Conservation (phyloP, 2,888 invertebrate genomes). For the Drosophila macrospina region DNA sequence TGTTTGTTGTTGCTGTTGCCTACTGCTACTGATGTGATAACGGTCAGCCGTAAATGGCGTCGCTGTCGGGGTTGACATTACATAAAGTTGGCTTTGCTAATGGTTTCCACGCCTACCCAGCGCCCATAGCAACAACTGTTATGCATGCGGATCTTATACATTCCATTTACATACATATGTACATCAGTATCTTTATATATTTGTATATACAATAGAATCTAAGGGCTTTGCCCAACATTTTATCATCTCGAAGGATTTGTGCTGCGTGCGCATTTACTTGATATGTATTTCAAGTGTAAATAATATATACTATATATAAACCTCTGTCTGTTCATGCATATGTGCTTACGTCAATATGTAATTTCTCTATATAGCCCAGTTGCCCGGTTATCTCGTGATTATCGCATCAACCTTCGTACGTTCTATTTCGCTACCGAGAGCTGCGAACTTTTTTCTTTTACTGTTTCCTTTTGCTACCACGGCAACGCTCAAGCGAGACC, state of each 20-base stretch:
- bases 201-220: constrained; percentile 12
- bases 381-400: constrained; percentile 49
- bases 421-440: constrained; percentile 40
- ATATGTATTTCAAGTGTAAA: constrained; percentile 8
- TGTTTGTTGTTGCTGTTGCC: constrained; percentile 47
- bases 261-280: constrained; percentile 42
- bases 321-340: background rate
- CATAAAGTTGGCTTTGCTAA: constrained; percentile 59
- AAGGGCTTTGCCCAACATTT: constrained; percentile 51
- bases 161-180: background rate
- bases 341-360: constrained; percentile 11
- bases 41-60: constrained; percentile 58
- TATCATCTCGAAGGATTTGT: constrained; percentile 68
- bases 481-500: constrained; percentile 61
- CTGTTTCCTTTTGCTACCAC: constrained; percentile 37
- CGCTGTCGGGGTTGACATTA: constrained; percentile 56
- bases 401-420: constrained; percentile 51
- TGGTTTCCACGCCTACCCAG: constrained; percentile 39
- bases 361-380: constrained; percentile 40
- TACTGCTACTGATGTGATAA: constrained; percentile 58
- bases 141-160: constrained; percentile 1
- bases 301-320: constrained; percentile 1
- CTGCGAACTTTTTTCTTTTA: constrained; percentile 2
- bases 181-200: constrained; percentile 25
- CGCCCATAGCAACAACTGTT: constrained; percentile 50